Conservation (phyloP, 2,797 vertebrate genomes). For the Platyrinchus mystaceus region DNA sequence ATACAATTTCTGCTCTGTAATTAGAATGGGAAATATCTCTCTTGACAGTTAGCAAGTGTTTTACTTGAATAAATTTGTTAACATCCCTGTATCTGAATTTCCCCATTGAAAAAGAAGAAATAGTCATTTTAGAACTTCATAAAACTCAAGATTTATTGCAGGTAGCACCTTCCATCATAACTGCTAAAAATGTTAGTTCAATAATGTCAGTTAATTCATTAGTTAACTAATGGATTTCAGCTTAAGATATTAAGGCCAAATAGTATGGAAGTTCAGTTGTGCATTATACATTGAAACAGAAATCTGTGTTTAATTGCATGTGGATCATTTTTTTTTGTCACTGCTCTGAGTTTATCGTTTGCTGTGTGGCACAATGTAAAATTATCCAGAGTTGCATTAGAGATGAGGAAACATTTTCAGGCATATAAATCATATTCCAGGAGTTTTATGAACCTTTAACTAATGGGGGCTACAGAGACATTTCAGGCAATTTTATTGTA, state of each 20-base stretch:
- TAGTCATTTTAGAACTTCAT: neutral
- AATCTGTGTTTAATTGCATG: rapidly evolving
- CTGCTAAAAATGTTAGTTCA: neutral
- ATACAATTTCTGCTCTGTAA: neutral
- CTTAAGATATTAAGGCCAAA: neutral
- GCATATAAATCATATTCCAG: neutral
- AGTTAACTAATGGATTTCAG: neutral
- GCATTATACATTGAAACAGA: neutral
- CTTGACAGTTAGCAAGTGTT: neutral
- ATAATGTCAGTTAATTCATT: too few species aligned
- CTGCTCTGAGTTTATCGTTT: neutral
- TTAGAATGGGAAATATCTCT: neutral
- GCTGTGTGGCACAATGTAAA: neutral
- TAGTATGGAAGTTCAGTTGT: neutral
- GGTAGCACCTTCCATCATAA: neutral
- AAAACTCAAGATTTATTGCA: neutral
- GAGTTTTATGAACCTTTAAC: neutral
- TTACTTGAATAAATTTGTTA: neutral
- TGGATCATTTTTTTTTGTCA: neutral
- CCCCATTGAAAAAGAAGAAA: neutral
- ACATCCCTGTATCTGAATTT: neutral
- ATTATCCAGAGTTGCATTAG: neutral
- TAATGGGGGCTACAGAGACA: neutral
- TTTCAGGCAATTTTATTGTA: constrained; percentile 8
- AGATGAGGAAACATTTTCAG: neutral